Evolutionary conservation across 1,140 invertebrate genomes (phyloP).

Genomic region (Drosophila sproati): DNA sequence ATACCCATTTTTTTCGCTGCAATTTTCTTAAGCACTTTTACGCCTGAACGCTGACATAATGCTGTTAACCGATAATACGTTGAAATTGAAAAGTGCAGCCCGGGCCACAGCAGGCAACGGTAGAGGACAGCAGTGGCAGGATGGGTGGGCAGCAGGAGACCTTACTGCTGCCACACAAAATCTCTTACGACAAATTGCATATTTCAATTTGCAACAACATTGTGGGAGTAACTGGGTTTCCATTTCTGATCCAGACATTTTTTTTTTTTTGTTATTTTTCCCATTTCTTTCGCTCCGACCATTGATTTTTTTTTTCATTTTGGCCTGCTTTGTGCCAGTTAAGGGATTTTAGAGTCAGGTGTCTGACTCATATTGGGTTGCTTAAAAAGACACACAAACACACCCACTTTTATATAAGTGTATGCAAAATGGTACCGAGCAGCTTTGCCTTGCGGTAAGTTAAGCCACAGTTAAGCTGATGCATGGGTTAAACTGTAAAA

Average conservation of each 20-base stretch:
- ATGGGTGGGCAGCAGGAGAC: conserved; percentile 23
- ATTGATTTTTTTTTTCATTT: not conserved
- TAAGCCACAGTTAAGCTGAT: conserved; percentile 76
- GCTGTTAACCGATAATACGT: conserved; percentile 84
- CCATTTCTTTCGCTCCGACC: conserved; percentile 1
- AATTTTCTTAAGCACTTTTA: conserved; percentile 84
- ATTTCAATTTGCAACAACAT: conserved; percentile 82
- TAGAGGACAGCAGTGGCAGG: conserved; percentile 13
- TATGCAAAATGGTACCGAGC: conserved; percentile 48
- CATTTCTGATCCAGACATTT: conserved; percentile 58
- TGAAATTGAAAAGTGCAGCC: conserved; percentile 75
- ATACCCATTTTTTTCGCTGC: conserved; percentile 40
- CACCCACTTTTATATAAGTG: conserved; percentile 14
- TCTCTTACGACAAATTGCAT: conserved; percentile 81
- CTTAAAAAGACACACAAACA: conserved; percentile 52
- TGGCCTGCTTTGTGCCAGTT: conserved; percentile 39
- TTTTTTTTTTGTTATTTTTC: conserved; percentile 33
- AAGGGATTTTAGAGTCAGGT: conserved; percentile 68
- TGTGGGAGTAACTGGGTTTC: conserved; percentile 37
- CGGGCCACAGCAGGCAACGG: conserved; percentile 8
- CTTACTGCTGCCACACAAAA: conserved; percentile 61
- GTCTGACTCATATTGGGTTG: conserved; percentile 78
- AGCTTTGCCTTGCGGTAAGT: conserved; percentile 57
- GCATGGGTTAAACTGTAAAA: conserved; percentile 79
- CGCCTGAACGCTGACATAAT: conserved; percentile 82